Evolutionary conservation across 2,888 invertebrate genomes (phyloP).

Genomic region (Hyposoter didymator): DNA sequence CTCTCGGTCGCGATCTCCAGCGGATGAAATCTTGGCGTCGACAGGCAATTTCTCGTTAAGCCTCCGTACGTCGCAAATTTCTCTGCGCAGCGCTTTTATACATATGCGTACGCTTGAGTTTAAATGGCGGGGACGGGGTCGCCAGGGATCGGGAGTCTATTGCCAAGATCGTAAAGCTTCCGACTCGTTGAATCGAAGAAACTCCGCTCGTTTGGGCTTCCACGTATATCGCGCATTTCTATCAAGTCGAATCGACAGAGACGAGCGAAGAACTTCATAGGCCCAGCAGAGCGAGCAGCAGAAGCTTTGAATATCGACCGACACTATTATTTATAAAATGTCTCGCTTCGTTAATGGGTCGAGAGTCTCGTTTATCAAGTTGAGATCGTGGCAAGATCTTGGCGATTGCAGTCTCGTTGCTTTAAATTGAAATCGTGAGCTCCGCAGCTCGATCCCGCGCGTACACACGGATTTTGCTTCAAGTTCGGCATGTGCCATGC

Average conservation of each 20-base stretch:
- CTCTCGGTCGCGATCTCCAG: constrained; percentile 2
- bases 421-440: constrained; percentile 79
- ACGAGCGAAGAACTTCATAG: constrained; percentile 17
- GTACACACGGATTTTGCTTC: constrained; percentile 49
- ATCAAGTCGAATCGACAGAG: constrained; percentile 49
- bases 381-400: constrained; percentile 63
- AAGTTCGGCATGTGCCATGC: constrained; percentile 40
- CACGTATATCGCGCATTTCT: constrained; percentile 24
- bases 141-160: constrained; percentile 10
- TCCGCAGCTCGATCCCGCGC: constrained; percentile 52
- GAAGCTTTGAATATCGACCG: constrained; percentile 75
- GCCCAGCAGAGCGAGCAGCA: background rate
- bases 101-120: background rate
- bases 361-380: constrained; percentile 71
- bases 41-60: constrained; percentile 59
- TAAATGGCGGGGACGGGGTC: constrained; percentile 40
- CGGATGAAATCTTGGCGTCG: constrained; percentile 25
- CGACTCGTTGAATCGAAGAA: constrained; percentile 60
- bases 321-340: constrained; percentile 78
- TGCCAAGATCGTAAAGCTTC: constrained; percentile 60
- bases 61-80: constrained; percentile 30
- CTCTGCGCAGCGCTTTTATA: background rate
- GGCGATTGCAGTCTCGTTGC: constrained; percentile 74
- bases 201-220: constrained; percentile 25
- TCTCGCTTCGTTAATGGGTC: constrained; percentile 75